Percentiles rank a stretch among this genome's conserved stretches.
phyloP scores from a whole-genome alignment of 2,797 vertebrate genomes.

The Eurystomus glaucurus region DNA sequence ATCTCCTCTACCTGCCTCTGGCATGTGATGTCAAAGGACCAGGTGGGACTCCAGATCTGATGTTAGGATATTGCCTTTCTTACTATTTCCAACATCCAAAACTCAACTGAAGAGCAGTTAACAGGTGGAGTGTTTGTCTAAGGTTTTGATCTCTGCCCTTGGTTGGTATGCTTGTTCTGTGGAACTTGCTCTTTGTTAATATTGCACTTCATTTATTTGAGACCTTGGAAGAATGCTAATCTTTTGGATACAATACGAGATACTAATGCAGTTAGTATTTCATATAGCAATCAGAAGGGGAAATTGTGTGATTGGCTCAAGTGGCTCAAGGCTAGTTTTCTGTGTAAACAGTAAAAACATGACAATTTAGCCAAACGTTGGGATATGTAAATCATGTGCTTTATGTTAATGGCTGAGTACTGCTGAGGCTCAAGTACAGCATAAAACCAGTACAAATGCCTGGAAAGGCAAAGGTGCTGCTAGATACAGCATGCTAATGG shows the following conservation, averaged over 20 bases:
- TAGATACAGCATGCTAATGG: not conserved
- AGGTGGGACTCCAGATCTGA: not conserved
- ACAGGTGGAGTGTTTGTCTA: not conserved
- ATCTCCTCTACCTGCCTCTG: not conserved
- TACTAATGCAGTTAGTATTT: not conserved
- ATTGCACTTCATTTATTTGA: not conserved
- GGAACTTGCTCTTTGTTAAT: not conserved
- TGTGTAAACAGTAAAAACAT: not conserved
- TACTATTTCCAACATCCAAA: not conserved
- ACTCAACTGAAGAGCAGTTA: not conserved
- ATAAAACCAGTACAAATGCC: not conserved
- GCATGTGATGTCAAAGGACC: not conserved
- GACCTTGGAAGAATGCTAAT: not conserved
- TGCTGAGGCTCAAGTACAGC: not conserved
- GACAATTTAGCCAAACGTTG: not conserved
- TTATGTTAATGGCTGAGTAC: not conserved
- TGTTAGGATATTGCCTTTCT: not conserved
- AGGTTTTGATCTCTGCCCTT: not conserved
- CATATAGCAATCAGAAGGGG: not conserved
- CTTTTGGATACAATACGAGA: not conserved
- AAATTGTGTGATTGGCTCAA: not conserved
- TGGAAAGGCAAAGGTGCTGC: not conserved
- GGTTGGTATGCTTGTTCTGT: not conserved
- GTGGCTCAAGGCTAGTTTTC: not conserved
- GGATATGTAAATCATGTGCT: not conserved